A percentile compares a stretch with the other conserved stretches of the same genome.
These are phyloP conservation scores for Rhabditoides inermis DNA, from an alignment of 2,888 invertebrate species.

Conservation along the genomic window DNA sequence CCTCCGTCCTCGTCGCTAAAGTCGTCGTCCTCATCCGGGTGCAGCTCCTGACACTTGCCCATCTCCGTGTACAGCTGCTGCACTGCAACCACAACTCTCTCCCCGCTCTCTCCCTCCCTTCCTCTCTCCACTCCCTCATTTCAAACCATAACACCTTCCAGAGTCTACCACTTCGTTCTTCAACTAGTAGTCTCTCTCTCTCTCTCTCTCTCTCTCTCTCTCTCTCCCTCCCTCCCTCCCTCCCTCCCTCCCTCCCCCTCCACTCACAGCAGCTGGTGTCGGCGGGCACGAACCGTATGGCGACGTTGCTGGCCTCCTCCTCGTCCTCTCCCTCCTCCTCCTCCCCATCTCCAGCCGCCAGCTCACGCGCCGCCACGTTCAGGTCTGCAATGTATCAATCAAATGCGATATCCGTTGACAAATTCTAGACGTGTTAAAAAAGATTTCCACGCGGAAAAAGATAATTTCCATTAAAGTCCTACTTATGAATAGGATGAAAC, in stretches of 20 bases:
- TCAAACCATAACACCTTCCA: background rate
- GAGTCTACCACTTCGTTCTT: no score
- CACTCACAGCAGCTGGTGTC: constrained; percentile 28
- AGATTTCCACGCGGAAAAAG: no score
- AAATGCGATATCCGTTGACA: background rate
- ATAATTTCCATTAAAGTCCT: no score
- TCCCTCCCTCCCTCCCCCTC: no score
- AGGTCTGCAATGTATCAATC: constrained; percentile 25
- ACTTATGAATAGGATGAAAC: no score
- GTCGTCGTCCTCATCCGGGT: constrained; percentile 70
- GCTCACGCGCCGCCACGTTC: constrained; percentile 19
- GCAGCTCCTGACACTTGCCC: constrained; percentile 69
- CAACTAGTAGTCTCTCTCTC: background rate
- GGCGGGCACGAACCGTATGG: constrained; percentile 36
- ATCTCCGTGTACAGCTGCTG: constrained; percentile 68
- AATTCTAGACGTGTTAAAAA: no score
- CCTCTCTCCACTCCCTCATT: no score
- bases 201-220: background rate
- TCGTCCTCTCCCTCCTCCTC: constrained; percentile 25
- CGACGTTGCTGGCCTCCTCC: constrained; percentile 20
- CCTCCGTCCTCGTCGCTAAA: constrained; percentile 55
- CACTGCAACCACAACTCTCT: no score
- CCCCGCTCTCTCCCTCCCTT: no score
- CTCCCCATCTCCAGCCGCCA: constrained; percentile 17
- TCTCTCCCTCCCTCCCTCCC: no score